These are phyloP conservation scores for Pao palembangensis DNA, from an alignment of 2,113 vertebrate species.

Conservation along the genomic window DNA sequence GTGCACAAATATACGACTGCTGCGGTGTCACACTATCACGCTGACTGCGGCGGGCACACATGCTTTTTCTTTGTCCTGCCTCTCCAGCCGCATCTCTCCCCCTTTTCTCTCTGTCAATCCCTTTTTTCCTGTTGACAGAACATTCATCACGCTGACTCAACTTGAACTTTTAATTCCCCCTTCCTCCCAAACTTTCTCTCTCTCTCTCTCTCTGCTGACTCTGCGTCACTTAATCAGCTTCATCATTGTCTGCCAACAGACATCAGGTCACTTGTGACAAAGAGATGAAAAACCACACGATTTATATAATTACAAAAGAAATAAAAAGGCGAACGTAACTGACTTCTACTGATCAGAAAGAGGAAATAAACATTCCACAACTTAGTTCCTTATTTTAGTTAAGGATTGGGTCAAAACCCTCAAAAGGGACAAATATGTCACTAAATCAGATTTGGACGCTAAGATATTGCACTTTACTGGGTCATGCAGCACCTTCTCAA, in stretches of 20 bases:
- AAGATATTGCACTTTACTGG: too few relatives aligned
- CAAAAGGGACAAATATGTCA: too few relatives aligned
- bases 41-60: background rate
- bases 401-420: too few relatives aligned
- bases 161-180: conserved; percentile 6
- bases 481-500: too few relatives aligned
- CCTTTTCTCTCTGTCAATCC: conserved; percentile 18
- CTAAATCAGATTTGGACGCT: too few relatives aligned
- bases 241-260: conserved; percentile 1
- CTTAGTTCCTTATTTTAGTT: too few relatives aligned
- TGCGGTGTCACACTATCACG: conserved; percentile 24
- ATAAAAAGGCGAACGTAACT: too few relatives aligned
- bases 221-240: conserved; percentile 12
- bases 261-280: background rate
- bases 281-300: too few relatives aligned
- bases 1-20: conserved; percentile 19
- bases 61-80: conserved; percentile 8
- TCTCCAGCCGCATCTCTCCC: conserved; percentile 1
- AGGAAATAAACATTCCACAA: too few relatives aligned
- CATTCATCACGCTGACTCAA: conserved; percentile 32
- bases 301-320: too few relatives aligned
- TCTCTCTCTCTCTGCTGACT: conserved; percentile 37
- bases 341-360: too few relatives aligned
- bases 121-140: conserved; percentile 40
- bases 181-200: conserved; percentile 4